Evolutionary conservation across 2,113 vertebrate genomes (phyloP).

Genomic region (Bolborhynchus lineola): DNA sequence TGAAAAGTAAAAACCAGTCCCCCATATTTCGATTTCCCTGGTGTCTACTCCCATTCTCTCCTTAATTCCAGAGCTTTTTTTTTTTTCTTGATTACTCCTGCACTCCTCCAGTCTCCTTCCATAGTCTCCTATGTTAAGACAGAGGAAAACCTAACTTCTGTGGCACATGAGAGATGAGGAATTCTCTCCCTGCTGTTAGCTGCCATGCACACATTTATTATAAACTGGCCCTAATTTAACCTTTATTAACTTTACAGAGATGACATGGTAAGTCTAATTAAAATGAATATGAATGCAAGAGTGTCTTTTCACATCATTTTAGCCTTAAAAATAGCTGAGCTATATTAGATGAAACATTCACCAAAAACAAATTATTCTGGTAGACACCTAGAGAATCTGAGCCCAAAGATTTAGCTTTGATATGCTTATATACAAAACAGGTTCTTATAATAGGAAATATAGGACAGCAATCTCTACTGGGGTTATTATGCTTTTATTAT

Average conservation of each 20-base stretch:
- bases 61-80: neutral
- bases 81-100: neutral
- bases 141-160: neutral
- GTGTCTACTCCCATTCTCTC: neutral
- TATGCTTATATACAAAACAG: neutral
- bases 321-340: neutral
- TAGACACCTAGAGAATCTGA: neutral
- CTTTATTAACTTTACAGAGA: slow-evolving; percentile 1
- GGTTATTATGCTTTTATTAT: neutral
- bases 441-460: neutral
- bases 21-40: neutral
- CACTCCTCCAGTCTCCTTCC: neutral
- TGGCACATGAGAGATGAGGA: neutral
- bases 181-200: neutral
- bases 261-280: neutral
- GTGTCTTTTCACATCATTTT: neutral
- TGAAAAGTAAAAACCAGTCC: neutral
- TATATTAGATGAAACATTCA: neutral
- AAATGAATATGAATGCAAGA: neutral
- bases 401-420: neutral
- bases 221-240: neutral
- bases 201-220: neutral
- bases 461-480: neutral
- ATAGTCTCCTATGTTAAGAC: neutral
- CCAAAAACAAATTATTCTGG: neutral